These are phyloP conservation scores for Bombus fervidus DNA, from an alignment of 1,140 invertebrate genomes.

Conservation along the genomic window DNA sequence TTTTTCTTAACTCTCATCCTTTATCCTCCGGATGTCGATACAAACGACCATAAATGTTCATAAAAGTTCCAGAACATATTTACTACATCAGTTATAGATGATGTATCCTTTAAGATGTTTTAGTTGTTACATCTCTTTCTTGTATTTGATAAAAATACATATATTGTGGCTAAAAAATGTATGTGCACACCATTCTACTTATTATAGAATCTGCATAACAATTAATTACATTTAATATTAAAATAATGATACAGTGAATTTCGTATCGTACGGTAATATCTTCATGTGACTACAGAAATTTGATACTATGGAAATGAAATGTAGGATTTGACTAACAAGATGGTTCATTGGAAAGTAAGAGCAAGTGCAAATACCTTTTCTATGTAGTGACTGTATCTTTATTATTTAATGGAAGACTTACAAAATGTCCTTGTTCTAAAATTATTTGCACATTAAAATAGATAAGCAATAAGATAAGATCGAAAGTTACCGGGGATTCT, in stretches of 20 bases:
- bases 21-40: background rate
- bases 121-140: background rate
- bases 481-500: background rate
- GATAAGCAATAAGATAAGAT: background rate
- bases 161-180: background rate
- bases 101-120: background rate
- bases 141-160: background rate
- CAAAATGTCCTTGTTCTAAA: background rate
- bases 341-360: background rate
- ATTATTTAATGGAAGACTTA: background rate
- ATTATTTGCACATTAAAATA: background rate
- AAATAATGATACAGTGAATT: no score
- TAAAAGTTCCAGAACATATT: background rate
- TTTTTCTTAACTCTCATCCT: conserved; percentile 8
- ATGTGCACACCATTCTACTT: background rate
- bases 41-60: background rate
- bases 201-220: background rate
- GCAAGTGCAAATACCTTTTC: background rate
- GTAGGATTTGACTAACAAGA: no score
- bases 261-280: no score
- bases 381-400: background rate
- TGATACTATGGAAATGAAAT: no score
- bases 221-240: background rate
- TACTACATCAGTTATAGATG: background rate
- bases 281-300: no score